These are phyloP conservation scores for Protobothrops mucrosquamatus DNA, from an alignment of 2,113 vertebrate species.

Conservation along the genomic window DNA sequence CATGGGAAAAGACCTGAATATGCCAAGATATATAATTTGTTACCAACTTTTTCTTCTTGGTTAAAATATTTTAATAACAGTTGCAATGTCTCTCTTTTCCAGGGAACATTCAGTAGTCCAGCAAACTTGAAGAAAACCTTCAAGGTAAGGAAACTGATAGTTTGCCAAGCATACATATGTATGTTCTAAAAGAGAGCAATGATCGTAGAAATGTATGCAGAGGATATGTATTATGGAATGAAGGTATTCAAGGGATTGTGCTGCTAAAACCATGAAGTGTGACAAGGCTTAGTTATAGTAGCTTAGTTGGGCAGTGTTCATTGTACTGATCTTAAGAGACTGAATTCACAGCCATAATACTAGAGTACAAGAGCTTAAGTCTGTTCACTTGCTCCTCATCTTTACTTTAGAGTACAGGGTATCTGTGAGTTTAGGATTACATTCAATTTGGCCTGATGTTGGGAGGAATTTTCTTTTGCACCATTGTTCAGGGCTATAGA, in stretches of 20 bases:
- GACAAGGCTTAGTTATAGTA: not conserved
- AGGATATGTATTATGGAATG: not conserved
- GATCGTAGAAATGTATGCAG: not conserved
- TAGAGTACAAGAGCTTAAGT: not conserved
- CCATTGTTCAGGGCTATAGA: not conserved
- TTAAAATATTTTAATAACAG: not conserved
- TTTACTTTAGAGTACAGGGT: not conserved
- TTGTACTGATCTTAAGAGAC: not conserved
- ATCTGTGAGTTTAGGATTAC: not conserved
- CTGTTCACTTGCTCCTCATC: not conserved
- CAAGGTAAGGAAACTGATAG: conserved; percentile 73
- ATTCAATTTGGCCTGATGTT: not conserved
- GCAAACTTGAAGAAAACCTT: conserved; percentile 92
- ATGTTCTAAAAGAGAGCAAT: conserved; percentile 3
- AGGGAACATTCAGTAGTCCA: conserved; percentile 93
- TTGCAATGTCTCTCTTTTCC: conserved; percentile 35
- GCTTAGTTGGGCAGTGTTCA: not conserved
- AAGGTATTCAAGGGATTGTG: not conserved
- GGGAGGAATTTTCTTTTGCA: not conserved
- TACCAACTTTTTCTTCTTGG: not conserved
- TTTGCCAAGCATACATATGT: not conserved
- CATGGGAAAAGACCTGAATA: too few relatives aligned
- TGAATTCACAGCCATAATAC: not conserved
- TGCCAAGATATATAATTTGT: not conserved
- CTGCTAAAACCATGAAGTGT: not conserved